These are phyloP conservation scores for Cotesia typhae DNA, from an alignment of 1,140 invertebrate species.

Conservation along the genomic window DNA sequence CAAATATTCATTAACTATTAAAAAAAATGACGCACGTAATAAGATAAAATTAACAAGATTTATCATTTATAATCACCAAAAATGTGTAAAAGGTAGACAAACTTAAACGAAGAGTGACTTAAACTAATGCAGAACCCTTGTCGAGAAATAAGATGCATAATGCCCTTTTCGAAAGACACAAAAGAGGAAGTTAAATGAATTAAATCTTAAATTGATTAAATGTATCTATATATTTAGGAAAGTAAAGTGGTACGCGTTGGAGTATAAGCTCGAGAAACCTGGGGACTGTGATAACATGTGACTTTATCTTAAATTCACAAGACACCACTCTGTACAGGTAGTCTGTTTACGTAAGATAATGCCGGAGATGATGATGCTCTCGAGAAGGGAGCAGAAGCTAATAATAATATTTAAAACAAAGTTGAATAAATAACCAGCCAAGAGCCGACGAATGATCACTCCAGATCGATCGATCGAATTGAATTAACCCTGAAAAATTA, in stretches of 20 bases:
- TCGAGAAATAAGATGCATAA: too few species aligned
- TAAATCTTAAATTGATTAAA: neutral
- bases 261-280: slow-evolving; percentile 27
- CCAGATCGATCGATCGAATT: too few species aligned
- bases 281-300: slow-evolving; percentile 61
- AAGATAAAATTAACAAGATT: too few species aligned
- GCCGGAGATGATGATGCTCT: slow-evolving; percentile 47
- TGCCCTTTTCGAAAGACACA: neutral
- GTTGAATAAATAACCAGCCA: slow-evolving; percentile 7
- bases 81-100: neutral
- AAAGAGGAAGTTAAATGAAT: neutral
- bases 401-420: slow-evolving; percentile 27
- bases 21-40: too few species aligned
- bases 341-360: slow-evolving; percentile 65
- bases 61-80: too few species aligned
- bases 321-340: slow-evolving; percentile 47
- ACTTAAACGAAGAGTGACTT: neutral
- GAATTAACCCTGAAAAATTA: too few species aligned
- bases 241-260: neutral
- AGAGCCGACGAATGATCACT: too few species aligned
- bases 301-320: slow-evolving; percentile 58
- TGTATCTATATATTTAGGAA: neutral
- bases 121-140: too few species aligned
- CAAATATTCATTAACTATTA: too few species aligned
- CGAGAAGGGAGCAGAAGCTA: slow-evolving; percentile 19